Percentiles rank a stretch among this genome's conserved stretches.
These are phyloP conservation scores for Moxostoma hubbsi DNA, from an alignment of 2,797 vertebrate species.

Conservation along the genomic window DNA sequence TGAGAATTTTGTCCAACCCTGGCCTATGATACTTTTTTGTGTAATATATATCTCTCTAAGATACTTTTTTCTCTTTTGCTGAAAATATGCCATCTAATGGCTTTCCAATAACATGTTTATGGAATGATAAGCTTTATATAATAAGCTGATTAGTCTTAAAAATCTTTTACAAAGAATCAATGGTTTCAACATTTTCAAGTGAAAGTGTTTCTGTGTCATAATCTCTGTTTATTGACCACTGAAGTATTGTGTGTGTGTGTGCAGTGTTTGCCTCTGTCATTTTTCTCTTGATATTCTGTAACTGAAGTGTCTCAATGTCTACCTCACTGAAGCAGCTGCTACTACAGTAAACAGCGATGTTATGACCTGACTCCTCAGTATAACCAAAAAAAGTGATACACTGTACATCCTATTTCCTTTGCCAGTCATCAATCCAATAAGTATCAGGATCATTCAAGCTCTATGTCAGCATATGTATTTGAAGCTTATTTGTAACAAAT, in stretches of 20 bases:
- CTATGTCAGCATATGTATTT: slow-evolving; percentile 62
- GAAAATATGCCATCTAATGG: slow-evolving; percentile 3
- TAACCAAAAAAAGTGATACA: slow-evolving; percentile 71
- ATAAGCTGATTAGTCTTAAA: slow-evolving; percentile 7
- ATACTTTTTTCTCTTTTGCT: slow-evolving; percentile 10
- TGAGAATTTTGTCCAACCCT: too few species aligned
- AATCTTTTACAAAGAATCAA: slow-evolving; percentile 25
- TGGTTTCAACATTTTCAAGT: slow-evolving; percentile 25
- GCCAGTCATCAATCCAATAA: slow-evolving; percentile 52
- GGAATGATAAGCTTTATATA: slow-evolving; percentile 15
- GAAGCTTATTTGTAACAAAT: slow-evolving; percentile 68
- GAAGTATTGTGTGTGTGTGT: slow-evolving; percentile 61
- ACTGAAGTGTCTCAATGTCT: slow-evolving; percentile 78
- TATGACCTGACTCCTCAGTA: slow-evolving; percentile 72
- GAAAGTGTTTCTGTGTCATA: slow-evolving; percentile 39
- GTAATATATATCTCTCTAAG: background rate
- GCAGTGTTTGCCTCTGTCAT: slow-evolving; percentile 65
- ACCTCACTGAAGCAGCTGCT: slow-evolving; percentile 83
- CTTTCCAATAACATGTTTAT: slow-evolving; percentile 21
- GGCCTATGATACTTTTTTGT: too few species aligned
- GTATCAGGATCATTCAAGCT: slow-evolving; percentile 63
- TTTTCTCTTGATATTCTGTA: slow-evolving; percentile 72
- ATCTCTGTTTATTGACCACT: slow-evolving; percentile 43
- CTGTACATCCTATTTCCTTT: slow-evolving; percentile 60
- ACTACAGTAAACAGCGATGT: slow-evolving; percentile 69